Evolutionary conservation across 2,888 invertebrate genomes (phyloP).

Genomic region (Glaucopsyche alexis): DNA sequence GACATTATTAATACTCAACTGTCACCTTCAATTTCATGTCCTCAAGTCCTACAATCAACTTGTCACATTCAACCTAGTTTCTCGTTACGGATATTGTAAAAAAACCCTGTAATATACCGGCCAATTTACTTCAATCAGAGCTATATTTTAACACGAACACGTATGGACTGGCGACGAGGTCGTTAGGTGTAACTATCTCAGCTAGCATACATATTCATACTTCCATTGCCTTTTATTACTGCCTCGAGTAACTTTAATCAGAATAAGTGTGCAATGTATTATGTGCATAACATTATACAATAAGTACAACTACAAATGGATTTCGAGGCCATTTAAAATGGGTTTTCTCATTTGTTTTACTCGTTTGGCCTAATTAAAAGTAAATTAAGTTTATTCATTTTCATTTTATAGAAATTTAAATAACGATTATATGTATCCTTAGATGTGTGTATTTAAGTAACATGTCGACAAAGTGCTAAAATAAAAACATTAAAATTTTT

Average conservation of each 20-base stretch:
- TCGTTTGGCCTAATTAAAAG: constrained; percentile 1
- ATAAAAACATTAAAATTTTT: too few relatives aligned
- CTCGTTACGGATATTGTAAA: constrained; percentile 17
- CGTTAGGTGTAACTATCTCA: constrained; percentile 1
- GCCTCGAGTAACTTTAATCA: neutral
- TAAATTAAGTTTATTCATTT: neutral
- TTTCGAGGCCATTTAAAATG: neutral
- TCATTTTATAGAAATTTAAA: too few relatives aligned
- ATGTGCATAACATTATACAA: neutral
- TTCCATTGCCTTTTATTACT: constrained; percentile 22
- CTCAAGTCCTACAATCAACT: constrained; percentile 3
- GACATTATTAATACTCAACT: too few relatives aligned
- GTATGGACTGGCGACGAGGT: constrained; percentile 17
- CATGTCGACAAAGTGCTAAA: too few relatives aligned
- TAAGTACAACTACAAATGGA: too few relatives aligned
- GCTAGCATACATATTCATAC: constrained; percentile 17
- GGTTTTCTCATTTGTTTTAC: neutral
- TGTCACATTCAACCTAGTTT: constrained; percentile 13
- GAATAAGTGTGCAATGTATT: neutral
- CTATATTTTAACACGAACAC: neutral
- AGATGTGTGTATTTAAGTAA: too few relatives aligned
- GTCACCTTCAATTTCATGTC: too few relatives aligned
- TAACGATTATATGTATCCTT: too few relatives aligned
- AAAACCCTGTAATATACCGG: neutral
- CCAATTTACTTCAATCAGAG: constrained; percentile 16